A percentile compares a stretch with the other conserved stretches of the same genome.
phyloP scores from a whole-genome alignment of 2,888 invertebrate genomes.

The Cotesia congregata region DNA sequence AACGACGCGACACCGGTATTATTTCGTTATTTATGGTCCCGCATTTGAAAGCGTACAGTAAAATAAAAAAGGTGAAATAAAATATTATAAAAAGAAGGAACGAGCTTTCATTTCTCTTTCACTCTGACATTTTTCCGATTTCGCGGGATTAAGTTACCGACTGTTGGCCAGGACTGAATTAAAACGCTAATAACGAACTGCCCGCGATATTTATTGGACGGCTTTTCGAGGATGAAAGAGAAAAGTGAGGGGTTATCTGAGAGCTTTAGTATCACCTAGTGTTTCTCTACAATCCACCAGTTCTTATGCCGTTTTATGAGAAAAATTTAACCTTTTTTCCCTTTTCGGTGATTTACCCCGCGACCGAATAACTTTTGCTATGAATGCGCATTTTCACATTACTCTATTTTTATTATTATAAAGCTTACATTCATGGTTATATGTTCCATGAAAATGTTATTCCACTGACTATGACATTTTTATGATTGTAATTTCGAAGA shows the following conservation, averaged over 20 bases:
- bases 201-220: conserved; percentile 66
- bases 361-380: background rate
- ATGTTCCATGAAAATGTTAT: background rate
- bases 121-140: conserved; percentile 62
- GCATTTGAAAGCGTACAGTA: conserved; percentile 52
- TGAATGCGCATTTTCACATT: background rate
- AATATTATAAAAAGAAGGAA: background rate
- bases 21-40: conserved; percentile 63
- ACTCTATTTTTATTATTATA: background rate
- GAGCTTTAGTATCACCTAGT: conserved; percentile 5
- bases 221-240: conserved; percentile 53
- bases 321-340: background rate
- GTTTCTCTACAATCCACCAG: background rate
- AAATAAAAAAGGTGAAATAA: background rate
- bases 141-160: conserved; percentile 64
- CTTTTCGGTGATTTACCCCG: background rate
- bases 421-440: background rate
- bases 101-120: conserved; percentile 19
- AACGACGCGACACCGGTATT: conserved; percentile 61
- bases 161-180: conserved; percentile 58
- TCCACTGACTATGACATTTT: background rate
- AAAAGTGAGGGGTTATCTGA: conserved; percentile 27
- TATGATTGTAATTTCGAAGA: background rate
- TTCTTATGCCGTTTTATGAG: background rate
- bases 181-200: conserved; percentile 67